A percentile compares a stretch with the other conserved stretches of the same genome.
Conservation (phyloP, 2,113 vertebrate genomes). For the Bagarius yarrelli region DNA sequence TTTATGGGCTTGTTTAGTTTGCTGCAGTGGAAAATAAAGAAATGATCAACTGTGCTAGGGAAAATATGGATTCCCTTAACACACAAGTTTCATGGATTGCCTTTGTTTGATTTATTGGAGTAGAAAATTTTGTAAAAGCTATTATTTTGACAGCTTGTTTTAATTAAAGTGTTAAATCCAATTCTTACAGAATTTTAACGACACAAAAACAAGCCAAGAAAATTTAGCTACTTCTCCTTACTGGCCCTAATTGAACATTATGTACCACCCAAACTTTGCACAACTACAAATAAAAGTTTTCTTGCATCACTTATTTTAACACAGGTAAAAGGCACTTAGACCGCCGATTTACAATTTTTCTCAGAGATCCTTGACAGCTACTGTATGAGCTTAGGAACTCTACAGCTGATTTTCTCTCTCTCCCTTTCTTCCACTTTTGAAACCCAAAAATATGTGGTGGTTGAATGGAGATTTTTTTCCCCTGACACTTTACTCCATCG, state of each 20-base stretch:
- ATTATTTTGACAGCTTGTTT: not conserved
- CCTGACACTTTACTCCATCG: constrained; percentile 33
- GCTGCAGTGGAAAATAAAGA: not conserved
- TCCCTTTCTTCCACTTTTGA: constrained; percentile 30
- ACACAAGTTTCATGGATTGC: not conserved
- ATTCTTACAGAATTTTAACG: too few species aligned
- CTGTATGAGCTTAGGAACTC: not conserved
- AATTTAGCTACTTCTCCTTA: not conserved
- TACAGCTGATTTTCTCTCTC: constrained; percentile 27
- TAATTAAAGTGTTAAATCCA: not conserved
- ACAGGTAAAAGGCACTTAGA: not conserved
- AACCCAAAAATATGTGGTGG: constrained; percentile 37
- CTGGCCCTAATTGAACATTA: not conserved
- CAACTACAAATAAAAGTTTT: not conserved
- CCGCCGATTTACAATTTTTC: not conserved
- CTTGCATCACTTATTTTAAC: not conserved
- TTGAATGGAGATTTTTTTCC: constrained; percentile 32
- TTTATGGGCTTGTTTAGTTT: not conserved
- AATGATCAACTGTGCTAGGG: constrained; percentile 17
- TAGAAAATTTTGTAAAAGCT: not conserved
- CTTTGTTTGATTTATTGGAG: constrained; percentile 26
- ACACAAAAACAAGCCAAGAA: not conserved
- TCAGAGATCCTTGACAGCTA: not conserved
- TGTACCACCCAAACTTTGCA: constrained; percentile 17
- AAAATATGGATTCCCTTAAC: not conserved